phyloP scores from a whole-genome alignment of 30 jellyfish, hydroid and myxozoan genomes.

The Morbakka virulenta region DNA sequence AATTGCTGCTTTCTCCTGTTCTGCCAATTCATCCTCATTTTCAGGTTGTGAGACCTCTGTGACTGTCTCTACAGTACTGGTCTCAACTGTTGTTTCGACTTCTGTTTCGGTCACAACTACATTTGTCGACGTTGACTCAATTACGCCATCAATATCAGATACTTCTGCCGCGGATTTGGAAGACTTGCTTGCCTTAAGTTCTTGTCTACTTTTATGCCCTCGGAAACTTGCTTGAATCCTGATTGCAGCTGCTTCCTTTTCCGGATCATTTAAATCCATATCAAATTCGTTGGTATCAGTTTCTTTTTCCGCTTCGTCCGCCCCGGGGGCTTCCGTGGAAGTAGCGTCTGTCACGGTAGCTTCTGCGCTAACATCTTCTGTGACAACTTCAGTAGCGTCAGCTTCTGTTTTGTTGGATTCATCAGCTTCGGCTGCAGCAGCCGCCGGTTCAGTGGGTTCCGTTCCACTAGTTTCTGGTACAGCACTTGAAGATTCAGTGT shows the following conservation, averaged over 20 bases:
- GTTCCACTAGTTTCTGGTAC: background rate
- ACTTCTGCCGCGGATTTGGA: background rate
- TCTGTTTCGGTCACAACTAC: background rate
- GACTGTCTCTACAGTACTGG: background rate
- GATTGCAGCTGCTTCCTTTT: conserved; percentile 77
- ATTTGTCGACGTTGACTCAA: background rate
- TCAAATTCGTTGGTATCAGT: too few relatives aligned
- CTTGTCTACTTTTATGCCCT: conserved; percentile 82
- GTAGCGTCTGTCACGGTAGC: background rate
- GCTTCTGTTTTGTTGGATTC: too few relatives aligned
- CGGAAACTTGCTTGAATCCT: conserved; percentile 84
- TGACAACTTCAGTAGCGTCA: too few relatives aligned
- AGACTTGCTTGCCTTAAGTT: conserved; percentile 44
- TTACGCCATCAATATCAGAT: background rate
- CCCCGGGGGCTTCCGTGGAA: background rate
- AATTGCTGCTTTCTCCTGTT: conserved; percentile 58
- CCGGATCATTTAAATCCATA: background rate
- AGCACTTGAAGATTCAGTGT: background rate
- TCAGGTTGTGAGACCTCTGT: background rate
- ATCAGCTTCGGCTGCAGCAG: too few relatives aligned
- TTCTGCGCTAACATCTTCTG: background rate
- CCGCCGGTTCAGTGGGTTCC: too few relatives aligned
- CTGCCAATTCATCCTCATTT: background rate
- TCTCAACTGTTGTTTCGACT: background rate
- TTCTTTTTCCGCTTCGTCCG: conserved; percentile 4